phyloP scores from a whole-genome alignment of 2,797 vertebrate genomes.

The Epinephelus awoara region DNA sequence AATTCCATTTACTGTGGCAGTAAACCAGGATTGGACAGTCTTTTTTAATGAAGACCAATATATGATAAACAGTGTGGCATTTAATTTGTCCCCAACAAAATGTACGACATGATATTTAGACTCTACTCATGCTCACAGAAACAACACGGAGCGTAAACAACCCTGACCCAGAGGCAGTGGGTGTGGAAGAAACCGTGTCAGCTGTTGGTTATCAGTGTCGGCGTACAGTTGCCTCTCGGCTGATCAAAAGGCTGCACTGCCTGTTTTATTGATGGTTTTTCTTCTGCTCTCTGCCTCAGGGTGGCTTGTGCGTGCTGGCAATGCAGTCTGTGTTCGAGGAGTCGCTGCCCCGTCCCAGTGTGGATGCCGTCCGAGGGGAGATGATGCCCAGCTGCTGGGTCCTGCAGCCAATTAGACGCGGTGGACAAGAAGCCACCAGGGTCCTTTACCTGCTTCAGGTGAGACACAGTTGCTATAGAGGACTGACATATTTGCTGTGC shows the following conservation, averaged over 20 bases:
- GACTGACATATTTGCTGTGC: not conserved
- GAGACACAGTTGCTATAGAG: slow-evolving; percentile 27
- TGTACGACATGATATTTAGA: slow-evolving; percentile 34
- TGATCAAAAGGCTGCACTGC: slow-evolving; percentile 50
- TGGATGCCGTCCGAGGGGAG: slow-evolving; percentile 92
- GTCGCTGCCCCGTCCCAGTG: slow-evolving; percentile 92
- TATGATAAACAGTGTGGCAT: not conserved
- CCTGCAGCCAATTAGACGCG: slow-evolving; percentile 87
- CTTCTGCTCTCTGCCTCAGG: slow-evolving; percentile 77
- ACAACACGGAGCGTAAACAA: slow-evolving; percentile 18
- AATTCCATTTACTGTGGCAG: not conserved
- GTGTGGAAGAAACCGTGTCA: slow-evolving; percentile 26
- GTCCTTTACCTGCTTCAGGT: slow-evolving; percentile 95
- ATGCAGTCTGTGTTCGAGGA: slow-evolving; percentile 95
- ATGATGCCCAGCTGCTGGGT: slow-evolving; percentile 97
- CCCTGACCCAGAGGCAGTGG: slow-evolving; percentile 45
- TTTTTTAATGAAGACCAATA: slow-evolving; percentile 16
- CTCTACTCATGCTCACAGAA: slow-evolving; percentile 14
- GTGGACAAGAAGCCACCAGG: slow-evolving; percentile 89
- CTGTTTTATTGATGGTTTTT: slow-evolving; percentile 53
- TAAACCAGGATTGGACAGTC: not conserved
- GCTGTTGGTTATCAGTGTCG: slow-evolving; percentile 48
- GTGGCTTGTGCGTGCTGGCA: slow-evolving; percentile 89
- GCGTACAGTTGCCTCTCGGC: slow-evolving; percentile 36
- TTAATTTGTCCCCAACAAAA: slow-evolving; percentile 18